Conservation (phyloP, 2,888 invertebrate genomes). For the Marronus borbonicus region DNA sequence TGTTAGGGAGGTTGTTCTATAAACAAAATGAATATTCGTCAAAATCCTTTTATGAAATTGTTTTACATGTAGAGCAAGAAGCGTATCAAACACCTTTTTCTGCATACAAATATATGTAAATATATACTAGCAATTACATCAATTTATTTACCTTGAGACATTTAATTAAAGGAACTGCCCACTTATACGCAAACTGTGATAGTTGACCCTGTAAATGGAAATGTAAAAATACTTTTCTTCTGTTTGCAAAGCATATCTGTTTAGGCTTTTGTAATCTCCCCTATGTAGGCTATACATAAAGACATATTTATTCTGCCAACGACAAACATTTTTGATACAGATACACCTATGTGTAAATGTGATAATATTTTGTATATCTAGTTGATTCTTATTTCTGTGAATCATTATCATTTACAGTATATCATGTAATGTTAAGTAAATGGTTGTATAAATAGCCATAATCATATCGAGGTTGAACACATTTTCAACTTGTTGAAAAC, state of each 20-base stretch:
- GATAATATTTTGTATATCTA: no score
- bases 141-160: conserved; percentile 25
- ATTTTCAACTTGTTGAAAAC: no score
- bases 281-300: background rate
- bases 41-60: no score
- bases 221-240: background rate
- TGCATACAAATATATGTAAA: conserved; percentile 17
- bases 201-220: conserved; percentile 3
- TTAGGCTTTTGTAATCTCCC: background rate
- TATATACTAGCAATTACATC: conserved; percentile 15
- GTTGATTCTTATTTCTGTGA: no score
- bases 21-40: no score
- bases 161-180: conserved; percentile 30
- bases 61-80: background rate
- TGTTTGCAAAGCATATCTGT: background rate
- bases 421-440: no score
- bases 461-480: no score
- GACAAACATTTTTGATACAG: background rate
- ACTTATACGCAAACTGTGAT: conserved; percentile 8
- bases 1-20: no score
- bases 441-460: no score
- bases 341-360: background rate
- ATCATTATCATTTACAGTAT: no score
- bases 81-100: background rate
- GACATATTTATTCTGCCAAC: background rate